These are phyloP conservation scores for Drosophila simulans DNA, from an alignment of 1,140 invertebrate species.

Conservation along the genomic window DNA sequence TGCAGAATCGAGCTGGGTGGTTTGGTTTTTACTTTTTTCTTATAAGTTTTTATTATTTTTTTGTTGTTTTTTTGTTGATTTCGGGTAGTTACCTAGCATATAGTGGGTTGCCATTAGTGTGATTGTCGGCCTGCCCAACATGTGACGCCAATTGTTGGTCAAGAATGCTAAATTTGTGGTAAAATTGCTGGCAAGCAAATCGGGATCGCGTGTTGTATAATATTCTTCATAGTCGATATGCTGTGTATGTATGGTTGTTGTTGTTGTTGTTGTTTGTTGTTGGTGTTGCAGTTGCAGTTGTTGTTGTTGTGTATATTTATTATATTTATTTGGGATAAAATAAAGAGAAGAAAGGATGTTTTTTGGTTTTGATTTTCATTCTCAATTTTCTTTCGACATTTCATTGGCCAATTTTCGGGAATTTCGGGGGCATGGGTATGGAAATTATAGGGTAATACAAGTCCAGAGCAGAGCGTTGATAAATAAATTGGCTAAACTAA, in stretches of 20 bases:
- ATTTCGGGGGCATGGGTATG: not conserved
- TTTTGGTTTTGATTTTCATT: conserved; percentile 17
- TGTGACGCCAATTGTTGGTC: conserved; percentile 96
- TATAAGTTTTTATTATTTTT: not conserved
- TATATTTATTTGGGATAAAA: conserved; percentile 34
- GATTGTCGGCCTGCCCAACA: conserved; percentile 95
- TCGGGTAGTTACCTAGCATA: conserved; percentile 89
- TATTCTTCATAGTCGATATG: conserved; percentile 97
- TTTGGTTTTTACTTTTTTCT: conserved; percentile 7
- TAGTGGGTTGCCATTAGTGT: conserved; percentile 92
- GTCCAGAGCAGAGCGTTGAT: conserved; percentile 21
- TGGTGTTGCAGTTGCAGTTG: conserved; percentile 11
- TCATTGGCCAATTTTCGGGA: conserved; percentile 29
- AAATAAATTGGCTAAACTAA: conserved; percentile 19
- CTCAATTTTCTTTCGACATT: not conserved
- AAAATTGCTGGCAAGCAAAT: conserved; percentile 94
- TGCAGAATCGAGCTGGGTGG: conserved; percentile 11
- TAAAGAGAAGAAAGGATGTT: conserved; percentile 33
- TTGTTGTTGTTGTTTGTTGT: conserved; percentile 21
- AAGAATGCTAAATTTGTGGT: conserved; percentile 95
- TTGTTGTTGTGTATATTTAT: conserved; percentile 35
- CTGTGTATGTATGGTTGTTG: conserved; percentile 85
- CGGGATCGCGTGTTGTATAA: conserved; percentile 96
- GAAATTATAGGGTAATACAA: conserved; percentile 2
- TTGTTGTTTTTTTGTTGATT: conserved; percentile 3